Evolutionary conservation across 2,797 vertebrate species (phyloP).

Genomic region (Galagoides demidoff): DNA sequence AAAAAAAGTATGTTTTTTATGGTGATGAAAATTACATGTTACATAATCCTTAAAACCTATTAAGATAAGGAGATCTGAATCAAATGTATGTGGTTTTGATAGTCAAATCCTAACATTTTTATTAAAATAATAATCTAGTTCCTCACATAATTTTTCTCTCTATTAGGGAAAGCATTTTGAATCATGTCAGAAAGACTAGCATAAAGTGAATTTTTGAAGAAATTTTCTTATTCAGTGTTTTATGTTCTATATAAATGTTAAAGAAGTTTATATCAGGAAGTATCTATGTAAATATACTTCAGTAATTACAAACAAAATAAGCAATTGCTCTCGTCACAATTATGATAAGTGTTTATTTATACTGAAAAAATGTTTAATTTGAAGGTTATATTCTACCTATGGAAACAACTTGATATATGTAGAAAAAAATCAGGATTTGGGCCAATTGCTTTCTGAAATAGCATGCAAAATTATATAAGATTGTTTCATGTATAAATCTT

Average conservation of each 20-base stretch:
- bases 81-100: not conserved
- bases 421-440: slow-evolving; percentile 22
- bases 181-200: not conserved
- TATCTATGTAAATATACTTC: not conserved
- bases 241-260: not conserved
- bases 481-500: slow-evolving; percentile 58
- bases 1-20: not conserved
- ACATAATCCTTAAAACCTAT: not conserved
- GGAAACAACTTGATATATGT: not conserved
- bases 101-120: slow-evolving; percentile 29
- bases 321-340: not conserved
- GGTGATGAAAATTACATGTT: not conserved
- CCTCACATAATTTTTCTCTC: not conserved
- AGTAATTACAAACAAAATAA: not conserved
- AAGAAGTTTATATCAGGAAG: not conserved
- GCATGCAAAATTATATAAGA: slow-evolving; percentile 29
- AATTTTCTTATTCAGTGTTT: not conserved
- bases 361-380: not conserved
- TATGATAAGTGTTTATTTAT: not conserved
- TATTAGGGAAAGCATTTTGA: not conserved
- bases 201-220: not conserved
- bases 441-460: slow-evolving; percentile 51
- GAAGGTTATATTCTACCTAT: not conserved
- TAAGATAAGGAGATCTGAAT: not conserved
- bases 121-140: slow-evolving; percentile 20